Base-by-base conservation (phyloP, 2,888 invertebrate genomes). In the Orthosia cruda region DNA sequence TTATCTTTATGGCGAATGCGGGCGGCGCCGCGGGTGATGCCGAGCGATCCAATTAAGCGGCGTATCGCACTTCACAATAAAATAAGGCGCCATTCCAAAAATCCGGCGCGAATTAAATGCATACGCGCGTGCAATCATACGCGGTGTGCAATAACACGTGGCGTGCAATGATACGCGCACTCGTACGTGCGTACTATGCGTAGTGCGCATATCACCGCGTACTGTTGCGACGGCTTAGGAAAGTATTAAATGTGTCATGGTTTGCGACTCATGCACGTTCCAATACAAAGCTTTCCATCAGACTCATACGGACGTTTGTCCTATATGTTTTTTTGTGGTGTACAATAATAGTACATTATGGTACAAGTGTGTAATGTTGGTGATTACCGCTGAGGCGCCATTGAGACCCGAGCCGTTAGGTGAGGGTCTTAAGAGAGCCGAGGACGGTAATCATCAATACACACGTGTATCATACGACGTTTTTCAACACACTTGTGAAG, bases 31-130 rank as follows among this genome's bases (percentile, higher is more conserved):
- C 74, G 26, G 50, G 61, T 63, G 2, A 50, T 40, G n/a, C 62
- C 67, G 20, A 61, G 61, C 72, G 64, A 80, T 84, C 84, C 85
- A 89, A 89, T 90, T 87, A 88, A 84, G 81, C 81, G 77, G 69
- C 78, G 72, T 72, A 70, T 66, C 80, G 75, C 83, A 79, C 79
- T 84, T 81, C 82, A 77, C 79, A 86, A 85, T 83, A 84, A 89
- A 88, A 85, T 78, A 81, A 65, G 72, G 62, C 23, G 74, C 81
- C 63, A 79, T 75, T 75, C 73, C 71, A 73, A 81, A 86, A 85
- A 83, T 75, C 79, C 74, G 32, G 12, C 3, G 62, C 66, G 32
- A 26, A 58, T 49, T 50, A 12, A 63, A 58, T 26, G 11, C 20
- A 23, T 23, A 40, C 18, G 45, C 52, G 62, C 13, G 16, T 55